Base-by-base conservation (phyloP, 2,888 invertebrate species). In the Caenorhabditis imperialis region DNA sequence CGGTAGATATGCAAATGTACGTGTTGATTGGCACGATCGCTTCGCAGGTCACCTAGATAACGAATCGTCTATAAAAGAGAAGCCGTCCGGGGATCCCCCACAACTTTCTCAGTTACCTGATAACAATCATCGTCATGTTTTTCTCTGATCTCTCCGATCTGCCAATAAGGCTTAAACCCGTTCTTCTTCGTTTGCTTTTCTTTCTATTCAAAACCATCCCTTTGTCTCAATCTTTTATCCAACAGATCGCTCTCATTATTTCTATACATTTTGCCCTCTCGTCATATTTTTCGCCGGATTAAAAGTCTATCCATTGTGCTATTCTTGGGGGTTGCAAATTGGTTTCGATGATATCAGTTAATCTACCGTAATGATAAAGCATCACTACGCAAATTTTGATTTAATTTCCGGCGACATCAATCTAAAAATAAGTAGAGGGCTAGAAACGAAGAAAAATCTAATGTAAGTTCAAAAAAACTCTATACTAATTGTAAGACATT, bases 1-100 rank as follows among this genome's bases (percentile, higher is more conserved):
- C 70, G 53, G 54, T 61, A 54, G 33, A 57, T 70, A 70, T 70
- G 70, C 70, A 70, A 70, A 70, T 70, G 61, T 70, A 70, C 70
- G 70, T 70, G 70, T 50, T 35, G 35, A 48, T 65, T 38, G 38
- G 55, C 38, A 55, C 48, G 47, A 65, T 55, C 55, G 40, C 47
- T 54, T 47, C 37, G 22, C 54, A 38, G 63, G 63, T 63, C 63
- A 63, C 38, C 48, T 22, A 63, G 63, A 63, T 54, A 63, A 63
- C 38, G n/a, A 7, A 33, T 1, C 10, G 6, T n/a, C 27, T 50
- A 40, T 60, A 47, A 48, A 48, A n/a, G n/a, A 37, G 58, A 23
- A 22, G 20, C 14, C 30, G 16, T 10, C 18, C 12, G 23, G 40
- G 27, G 40, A 18, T 18, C 25, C 16, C 6, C 10, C 25, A 23